A percentile compares a stretch with the other conserved stretches of the same genome.
Evolutionary conservation across 1,140 invertebrate genomes (phyloP).

Genomic region (Cryptotermes secundus): DNA sequence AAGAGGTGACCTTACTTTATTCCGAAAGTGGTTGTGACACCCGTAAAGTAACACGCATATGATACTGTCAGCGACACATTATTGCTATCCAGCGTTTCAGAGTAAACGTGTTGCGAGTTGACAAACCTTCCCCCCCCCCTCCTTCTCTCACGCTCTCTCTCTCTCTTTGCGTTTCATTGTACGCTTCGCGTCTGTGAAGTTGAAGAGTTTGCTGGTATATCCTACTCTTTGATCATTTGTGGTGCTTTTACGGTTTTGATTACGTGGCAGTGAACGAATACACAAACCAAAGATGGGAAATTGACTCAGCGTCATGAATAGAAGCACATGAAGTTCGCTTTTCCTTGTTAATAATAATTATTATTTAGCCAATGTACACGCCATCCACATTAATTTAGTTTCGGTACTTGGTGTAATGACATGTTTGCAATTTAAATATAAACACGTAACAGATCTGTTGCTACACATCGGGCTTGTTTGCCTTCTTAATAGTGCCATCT

Average conservation of each 20-base stretch:
- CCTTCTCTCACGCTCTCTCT: background rate
- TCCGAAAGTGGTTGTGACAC: background rate
- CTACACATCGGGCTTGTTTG: too few species aligned
- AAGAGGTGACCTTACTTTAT: background rate
- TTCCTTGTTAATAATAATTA: background rate
- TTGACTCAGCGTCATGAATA: background rate
- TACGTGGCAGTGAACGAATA: background rate
- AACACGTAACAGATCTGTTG: too few species aligned
- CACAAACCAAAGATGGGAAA: background rate
- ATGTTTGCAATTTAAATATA: too few species aligned
- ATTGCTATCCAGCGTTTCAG: background rate
- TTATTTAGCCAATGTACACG: too few species aligned
- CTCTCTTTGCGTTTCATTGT: background rate
- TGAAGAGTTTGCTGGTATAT: too few species aligned
- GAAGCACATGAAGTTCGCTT: background rate
- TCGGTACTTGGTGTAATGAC: too few species aligned
- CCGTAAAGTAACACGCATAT: constrained; percentile 4
- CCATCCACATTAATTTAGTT: too few species aligned
- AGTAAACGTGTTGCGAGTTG: background rate
- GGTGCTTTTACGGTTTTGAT: background rate
- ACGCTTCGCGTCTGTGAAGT: background rate
- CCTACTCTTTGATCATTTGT: background rate
- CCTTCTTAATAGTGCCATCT: too few species aligned
- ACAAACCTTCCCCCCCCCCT: background rate
- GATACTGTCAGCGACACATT: background rate